Evolutionary conservation across 2,113 vertebrate genomes (phyloP).

Genomic region (Amphiprion ocellaris): DNA sequence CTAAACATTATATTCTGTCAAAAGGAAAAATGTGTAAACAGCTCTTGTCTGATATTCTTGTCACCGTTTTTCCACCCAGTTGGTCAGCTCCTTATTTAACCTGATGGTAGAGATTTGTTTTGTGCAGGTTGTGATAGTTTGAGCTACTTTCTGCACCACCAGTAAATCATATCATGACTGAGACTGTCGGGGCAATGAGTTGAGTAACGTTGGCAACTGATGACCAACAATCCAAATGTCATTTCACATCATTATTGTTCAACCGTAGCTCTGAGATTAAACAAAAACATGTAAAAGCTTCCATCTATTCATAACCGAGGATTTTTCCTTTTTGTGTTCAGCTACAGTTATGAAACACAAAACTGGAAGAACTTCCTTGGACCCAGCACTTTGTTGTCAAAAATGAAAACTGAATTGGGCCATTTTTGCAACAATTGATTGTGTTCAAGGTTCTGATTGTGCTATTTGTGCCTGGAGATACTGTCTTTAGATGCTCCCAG

Average conservation of each 20-base stretch:
- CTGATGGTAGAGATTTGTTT: too few species aligned
- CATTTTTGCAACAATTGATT: background rate
- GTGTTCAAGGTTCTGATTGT: background rate
- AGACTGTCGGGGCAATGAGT: too few species aligned
- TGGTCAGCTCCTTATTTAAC: too few species aligned
- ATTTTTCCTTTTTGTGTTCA: background rate
- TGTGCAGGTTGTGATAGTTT: too few species aligned
- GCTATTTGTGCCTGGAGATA: background rate
- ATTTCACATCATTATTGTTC: background rate
- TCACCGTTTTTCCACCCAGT: too few species aligned
- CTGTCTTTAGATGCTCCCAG: background rate
- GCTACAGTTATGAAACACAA: background rate
- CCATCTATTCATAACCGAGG: background rate
- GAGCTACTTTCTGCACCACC: too few species aligned
- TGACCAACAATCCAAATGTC: background rate
- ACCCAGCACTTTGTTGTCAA: background rate
- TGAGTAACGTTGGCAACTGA: background rate
- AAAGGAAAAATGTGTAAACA: background rate
- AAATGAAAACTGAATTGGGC: background rate
- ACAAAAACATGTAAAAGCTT: too few species aligned
- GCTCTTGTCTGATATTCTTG: background rate
- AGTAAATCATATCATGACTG: too few species aligned
- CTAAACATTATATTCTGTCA: background rate
- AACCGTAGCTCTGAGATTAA: background rate
- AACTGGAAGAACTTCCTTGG: background rate